phyloP scores from a whole-genome alignment of 2,797 vertebrate species.

The Sciurus vulgaris region DNA sequence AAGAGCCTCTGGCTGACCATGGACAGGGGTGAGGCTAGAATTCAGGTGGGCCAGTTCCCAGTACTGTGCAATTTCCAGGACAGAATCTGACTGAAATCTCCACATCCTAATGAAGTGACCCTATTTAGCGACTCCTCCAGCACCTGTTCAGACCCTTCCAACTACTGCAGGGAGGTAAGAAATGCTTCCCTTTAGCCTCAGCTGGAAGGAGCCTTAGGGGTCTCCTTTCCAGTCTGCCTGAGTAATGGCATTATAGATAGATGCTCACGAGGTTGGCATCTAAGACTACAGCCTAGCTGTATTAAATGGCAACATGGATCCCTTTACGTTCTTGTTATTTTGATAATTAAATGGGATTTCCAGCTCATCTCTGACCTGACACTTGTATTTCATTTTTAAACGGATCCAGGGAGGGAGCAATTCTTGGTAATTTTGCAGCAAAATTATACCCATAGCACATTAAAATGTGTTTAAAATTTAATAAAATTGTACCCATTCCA shows the following conservation, averaged over 20 bases:
- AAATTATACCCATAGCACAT: constrained; percentile 67
- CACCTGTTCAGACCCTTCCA: constrained; percentile 31
- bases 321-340: constrained; percentile 67
- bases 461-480: constrained; percentile 69
- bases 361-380: constrained; percentile 55
- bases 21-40: not conserved
- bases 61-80: not conserved
- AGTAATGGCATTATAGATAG: constrained; percentile 65
- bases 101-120: not conserved
- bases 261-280: constrained; percentile 68
- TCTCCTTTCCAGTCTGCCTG: constrained; percentile 68
- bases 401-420: constrained; percentile 41
- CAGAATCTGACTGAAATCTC: not conserved
- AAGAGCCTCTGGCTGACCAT: not conserved
- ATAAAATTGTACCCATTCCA: constrained; percentile 53
- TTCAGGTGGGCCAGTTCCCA: not conserved
- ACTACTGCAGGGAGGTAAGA: constrained; percentile 9
- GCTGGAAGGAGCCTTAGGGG: constrained; percentile 53
- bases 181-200: constrained; percentile 47
- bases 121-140: not conserved
- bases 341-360: constrained; percentile 70
- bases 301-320: constrained; percentile 36
- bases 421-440: constrained; percentile 55
- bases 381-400: constrained; percentile 70
- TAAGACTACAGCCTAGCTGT: constrained; percentile 40